Percentiles rank a stretch among this genome's conserved stretches.
Conservation (phyloP, 2,888 invertebrate species). For the Agelastica alni region DNA sequence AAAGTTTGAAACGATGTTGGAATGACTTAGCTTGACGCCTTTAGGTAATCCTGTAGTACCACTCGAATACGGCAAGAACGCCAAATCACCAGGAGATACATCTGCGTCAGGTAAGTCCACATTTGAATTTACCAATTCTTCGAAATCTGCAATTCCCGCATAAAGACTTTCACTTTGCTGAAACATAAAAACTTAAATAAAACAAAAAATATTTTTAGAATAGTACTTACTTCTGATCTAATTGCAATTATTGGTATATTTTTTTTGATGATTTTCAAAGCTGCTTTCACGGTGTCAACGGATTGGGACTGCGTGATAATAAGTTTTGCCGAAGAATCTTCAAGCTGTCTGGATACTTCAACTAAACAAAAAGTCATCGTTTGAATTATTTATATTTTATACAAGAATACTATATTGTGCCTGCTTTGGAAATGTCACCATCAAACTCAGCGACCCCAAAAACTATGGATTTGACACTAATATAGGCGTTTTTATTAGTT, state of each 20-base stretch:
- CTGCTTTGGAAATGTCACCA: no score
- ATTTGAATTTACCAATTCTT: conserved; percentile 39
- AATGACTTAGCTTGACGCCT: conserved; percentile 70
- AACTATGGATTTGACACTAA: no score
- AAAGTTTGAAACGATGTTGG: conserved; percentile 39
- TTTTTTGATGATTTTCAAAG: conserved; percentile 52
- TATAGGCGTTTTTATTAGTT: no score
- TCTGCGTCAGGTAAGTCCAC: conserved; percentile 59
- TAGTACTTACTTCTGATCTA: conserved; percentile 51
- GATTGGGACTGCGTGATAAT: conserved; percentile 65
- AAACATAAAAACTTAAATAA: conserved; percentile 9
- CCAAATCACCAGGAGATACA: conserved; percentile 61
- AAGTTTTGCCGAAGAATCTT: conserved; percentile 66
- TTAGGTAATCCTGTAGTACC: conserved; percentile 85
- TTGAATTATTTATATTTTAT: conserved; percentile 17
- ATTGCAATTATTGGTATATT: conserved; percentile 61
- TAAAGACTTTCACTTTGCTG: conserved; percentile 30
- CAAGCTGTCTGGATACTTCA: conserved; percentile 70
- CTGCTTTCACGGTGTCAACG: conserved; percentile 59
- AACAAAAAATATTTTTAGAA: not conserved
- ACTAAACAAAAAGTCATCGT: conserved; percentile 59
- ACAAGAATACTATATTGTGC: no score
- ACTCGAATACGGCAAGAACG: conserved; percentile 77
- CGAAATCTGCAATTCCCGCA: conserved; percentile 23
- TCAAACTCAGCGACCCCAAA: no score